phyloP scores from a whole-genome alignment of 2,888 invertebrate genomes.

The Parnassius mnemosyne region DNA sequence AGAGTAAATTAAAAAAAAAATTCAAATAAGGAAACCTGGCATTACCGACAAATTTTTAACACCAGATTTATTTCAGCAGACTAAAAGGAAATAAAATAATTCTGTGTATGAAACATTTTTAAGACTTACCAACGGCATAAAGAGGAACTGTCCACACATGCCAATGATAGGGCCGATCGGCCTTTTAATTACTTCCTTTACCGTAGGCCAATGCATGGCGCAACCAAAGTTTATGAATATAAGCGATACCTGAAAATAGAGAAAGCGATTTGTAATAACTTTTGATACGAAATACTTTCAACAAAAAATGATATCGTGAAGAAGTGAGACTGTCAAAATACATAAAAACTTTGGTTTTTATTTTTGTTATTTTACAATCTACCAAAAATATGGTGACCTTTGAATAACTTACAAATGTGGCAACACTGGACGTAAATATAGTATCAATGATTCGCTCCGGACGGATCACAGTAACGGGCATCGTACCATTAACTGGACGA shows the following conservation, averaged over 20 bases:
- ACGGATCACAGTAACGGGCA: conserved; percentile 81
- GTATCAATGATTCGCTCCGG: conserved; percentile 84
- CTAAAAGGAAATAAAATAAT: no score
- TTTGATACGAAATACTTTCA: no score
- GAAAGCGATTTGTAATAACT: conserved; percentile 5
- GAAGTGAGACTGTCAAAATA: no score
- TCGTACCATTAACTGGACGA: conserved; percentile 39
- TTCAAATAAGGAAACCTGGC: no score
- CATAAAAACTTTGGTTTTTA: no score
- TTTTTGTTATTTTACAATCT: no score
- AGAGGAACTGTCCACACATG: conserved; percentile 87
- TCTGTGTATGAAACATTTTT: no score
- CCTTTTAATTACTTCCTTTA: conserved; percentile 82
- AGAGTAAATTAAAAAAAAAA: no score
- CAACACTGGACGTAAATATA: conserved; percentile 88
- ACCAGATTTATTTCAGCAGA: no score
- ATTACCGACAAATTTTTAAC: no score
- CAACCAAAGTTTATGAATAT: conserved; percentile 96
- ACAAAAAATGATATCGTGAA: no score
- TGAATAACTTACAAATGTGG: conserved; percentile 79
- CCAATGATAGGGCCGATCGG: conserved; percentile 91
- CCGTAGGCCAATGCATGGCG: conserved; percentile 87
- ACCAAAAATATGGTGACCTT: no score
- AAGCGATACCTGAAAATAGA: conserved; percentile 80
- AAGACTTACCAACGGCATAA: conserved; percentile 90